Base-by-base conservation (phyloP, 2,888 invertebrate genomes). In the Epirrhoe alternata region DNA sequence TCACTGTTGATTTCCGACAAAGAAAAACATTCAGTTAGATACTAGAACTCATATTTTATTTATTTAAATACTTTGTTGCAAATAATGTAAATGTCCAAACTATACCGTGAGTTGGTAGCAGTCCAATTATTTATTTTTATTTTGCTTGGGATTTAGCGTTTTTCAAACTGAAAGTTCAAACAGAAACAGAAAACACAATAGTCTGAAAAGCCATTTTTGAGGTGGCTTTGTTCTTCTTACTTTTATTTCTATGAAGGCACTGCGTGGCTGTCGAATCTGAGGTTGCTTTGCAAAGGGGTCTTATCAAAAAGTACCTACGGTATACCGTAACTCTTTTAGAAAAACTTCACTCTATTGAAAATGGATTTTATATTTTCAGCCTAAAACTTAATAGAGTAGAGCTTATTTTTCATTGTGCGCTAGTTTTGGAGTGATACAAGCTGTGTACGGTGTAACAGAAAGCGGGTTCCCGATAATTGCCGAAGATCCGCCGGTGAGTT, bases 391-490 rank as follows among this genome's bases (percentile, higher is more conserved):
- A 0, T 38, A 38, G 35, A 7, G n/a, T n/a, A n/a, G n/a, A n/a
- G n/a, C n/a, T n/a, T n/a, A n/a, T 10, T 7, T 38, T 38, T 10
- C 0, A 10, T 42, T 42, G 12, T 6, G n/a, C 7, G 5, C 24
- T 14, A 0, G 14, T 52, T 8, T 52, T 10, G 8, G 4, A 53
- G 60, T 49, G 24, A 50, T 16, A 5, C 31, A 52, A 33, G 51
- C 74, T 70, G 73, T 77, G 82, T 84, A 86, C 83, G 83, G 83
- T 86, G 84, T 84, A 85, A 81, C 84, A 79, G 85, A 83, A 84
- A 84, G 82, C 80, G 83, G 82, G 81, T 84, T 86, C 80, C 86
- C 86, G 87, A 89, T 90, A 88, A 88, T 89, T 87, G 84, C 82
- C 77, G 77, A 81, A 85, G 87, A 86, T 83, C 81, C 75, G 81